phyloP scores from a whole-genome alignment of 2,797 vertebrate genomes.

The Galago senegalensis region DNA sequence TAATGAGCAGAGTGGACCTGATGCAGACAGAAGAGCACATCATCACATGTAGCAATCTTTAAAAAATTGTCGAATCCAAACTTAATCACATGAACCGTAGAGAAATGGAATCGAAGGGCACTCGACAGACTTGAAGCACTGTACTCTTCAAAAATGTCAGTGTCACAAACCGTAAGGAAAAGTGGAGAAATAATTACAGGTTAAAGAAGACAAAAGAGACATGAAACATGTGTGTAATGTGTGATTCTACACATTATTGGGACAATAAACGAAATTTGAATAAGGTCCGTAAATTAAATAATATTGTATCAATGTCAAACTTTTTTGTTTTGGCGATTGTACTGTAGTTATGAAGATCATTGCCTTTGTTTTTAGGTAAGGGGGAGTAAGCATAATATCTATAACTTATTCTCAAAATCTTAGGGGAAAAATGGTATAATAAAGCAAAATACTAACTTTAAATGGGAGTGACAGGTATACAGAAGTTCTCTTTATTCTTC shows the following conservation, averaged over 20 bases:
- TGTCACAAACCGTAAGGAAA: neutral
- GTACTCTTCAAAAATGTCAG: neutral
- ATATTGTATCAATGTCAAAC: neutral
- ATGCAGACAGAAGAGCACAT: too few species aligned
- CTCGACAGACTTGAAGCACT: neutral
- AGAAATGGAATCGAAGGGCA: neutral
- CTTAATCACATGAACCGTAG: neutral
- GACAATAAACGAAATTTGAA: neutral
- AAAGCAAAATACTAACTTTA: slow-evolving; percentile 7
- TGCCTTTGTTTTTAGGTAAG: neutral
- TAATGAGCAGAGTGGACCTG: neutral
- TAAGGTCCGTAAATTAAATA: neutral
- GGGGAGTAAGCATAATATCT: neutral
- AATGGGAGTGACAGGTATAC: neutral
- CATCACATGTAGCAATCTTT: too few species aligned
- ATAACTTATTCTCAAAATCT: neutral
- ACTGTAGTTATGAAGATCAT: neutral
- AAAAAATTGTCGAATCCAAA: neutral
- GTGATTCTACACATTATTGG: neutral
- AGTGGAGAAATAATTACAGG: neutral
- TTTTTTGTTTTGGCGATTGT: neutral
- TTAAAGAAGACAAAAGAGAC: neutral
- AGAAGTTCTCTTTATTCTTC: neutral
- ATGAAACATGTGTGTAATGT: neutral
- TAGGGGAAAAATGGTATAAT: neutral